Evolutionary conservation across 1,140 invertebrate species (phyloP), one percentile per base, ranked within the genome.

Genomic region (Trichomalopsis sarcophagae): DNA sequence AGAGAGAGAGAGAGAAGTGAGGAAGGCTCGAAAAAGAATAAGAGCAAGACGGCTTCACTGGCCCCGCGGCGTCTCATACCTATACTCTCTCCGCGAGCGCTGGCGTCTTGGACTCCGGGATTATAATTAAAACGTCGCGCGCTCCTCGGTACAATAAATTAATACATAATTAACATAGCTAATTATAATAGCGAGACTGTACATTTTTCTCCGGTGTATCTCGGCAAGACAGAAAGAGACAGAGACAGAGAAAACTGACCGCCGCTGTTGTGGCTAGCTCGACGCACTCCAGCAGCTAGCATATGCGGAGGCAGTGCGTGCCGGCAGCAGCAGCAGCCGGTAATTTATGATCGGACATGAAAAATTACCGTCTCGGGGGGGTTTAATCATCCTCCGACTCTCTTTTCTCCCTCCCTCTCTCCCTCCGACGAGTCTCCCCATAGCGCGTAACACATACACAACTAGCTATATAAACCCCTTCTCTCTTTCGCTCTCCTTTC

Each of bases 291-390:
- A 11, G 44, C 71, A 55, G 73, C 66, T 68, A 77, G 90, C 88
- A 91, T 79, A 84, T 89, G 91, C 91, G 84, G 88, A 88, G 89
- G 89, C 88, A 90, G 88, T 87, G 87, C 88, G 55, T 44, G 33
- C 73, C 50, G 81, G 50, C 77, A 86, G 88, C 87, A 62, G 55
- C 68, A 78, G 71, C 87, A 40, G 36, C 86, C 86, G 89, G 89
- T 92, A 92, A 93, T 92, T 93, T 93, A 93, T 91, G 92, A 92
- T 92, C 92, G 89, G 89, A 91, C 90, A 91, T 92, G 92, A 92
- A 92, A 92, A 92, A 92, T 92, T 92, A 92, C 90, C 90, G 90
- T 92, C 91, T 91, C 90, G 88, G 87, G 86, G 87, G 87, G 90
- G 91, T 91, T 92, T 92, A 92, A 92, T 92, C 91, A 92, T 92